These are phyloP conservation scores for Pissodes strobi DNA, from an alignment of 1,140 invertebrate genomes.

Conservation along the genomic window DNA sequence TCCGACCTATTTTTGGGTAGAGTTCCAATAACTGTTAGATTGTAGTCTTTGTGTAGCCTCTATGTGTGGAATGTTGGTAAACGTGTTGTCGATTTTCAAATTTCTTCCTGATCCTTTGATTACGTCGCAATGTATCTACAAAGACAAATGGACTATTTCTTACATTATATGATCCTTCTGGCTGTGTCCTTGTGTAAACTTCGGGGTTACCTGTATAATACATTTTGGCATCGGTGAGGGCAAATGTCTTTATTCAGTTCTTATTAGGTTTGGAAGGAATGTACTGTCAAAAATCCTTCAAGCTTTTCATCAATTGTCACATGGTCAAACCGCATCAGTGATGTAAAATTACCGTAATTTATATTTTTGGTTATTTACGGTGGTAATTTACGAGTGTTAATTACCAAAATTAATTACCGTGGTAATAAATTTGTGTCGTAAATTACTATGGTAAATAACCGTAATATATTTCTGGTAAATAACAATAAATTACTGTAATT, in stretches of 20 bases:
- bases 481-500: too few species aligned
- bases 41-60: slow-evolving; percentile 48
- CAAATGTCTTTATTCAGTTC: slow-evolving; percentile 51
- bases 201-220: slow-evolving; percentile 44
- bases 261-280: too few species aligned
- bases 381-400: too few species aligned
- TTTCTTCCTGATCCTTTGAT: slow-evolving; percentile 48
- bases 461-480: too few species aligned
- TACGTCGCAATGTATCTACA: slow-evolving; percentile 42
- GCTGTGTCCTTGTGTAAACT: slow-evolving; percentile 45
- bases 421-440: too few species aligned
- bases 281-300: too few species aligned
- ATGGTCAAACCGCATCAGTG: too few species aligned
- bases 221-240: slow-evolving; percentile 36
- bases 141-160: slow-evolving; percentile 32
- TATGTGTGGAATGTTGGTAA: slow-evolving; percentile 49
- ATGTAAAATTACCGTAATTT: too few species aligned
- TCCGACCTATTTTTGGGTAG: slow-evolving; percentile 52
- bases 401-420: too few species aligned
- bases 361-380: too few species aligned
- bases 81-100: slow-evolving; percentile 52
- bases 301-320: too few species aligned
- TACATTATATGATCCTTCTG: slow-evolving; percentile 34
- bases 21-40: slow-evolving; percentile 52
- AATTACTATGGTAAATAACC: too few species aligned